Evolutionary conservation across 2,113 vertebrate species (phyloP).

Genomic region (Laticauda laticaudata): DNA sequence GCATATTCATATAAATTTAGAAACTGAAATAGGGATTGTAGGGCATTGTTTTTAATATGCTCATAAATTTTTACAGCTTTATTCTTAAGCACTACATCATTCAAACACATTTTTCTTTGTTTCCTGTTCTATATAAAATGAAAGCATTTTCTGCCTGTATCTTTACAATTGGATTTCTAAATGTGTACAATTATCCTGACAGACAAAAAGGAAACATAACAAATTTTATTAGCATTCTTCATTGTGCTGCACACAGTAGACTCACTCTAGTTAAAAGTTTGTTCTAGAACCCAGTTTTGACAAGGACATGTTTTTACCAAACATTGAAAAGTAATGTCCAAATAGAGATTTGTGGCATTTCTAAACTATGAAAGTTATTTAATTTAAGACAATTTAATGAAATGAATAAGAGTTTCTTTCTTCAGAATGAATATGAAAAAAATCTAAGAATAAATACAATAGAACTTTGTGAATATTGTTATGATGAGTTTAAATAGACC

Average conservation of each 20-base stretch:
- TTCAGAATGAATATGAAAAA: background rate
- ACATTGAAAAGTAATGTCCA: background rate
- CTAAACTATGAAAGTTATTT: background rate
- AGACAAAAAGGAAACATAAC: background rate
- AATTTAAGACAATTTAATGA: background rate
- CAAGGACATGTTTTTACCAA: background rate
- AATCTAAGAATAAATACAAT: background rate
- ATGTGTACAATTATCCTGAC: background rate
- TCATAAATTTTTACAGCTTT: background rate
- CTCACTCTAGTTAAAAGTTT: constrained; percentile 1
- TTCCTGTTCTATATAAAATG: background rate
- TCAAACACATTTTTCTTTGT: background rate
- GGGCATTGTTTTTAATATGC: background rate
- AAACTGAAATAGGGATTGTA: background rate
- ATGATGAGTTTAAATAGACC: constrained; percentile 38
- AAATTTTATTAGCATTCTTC: background rate
- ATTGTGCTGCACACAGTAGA: background rate
- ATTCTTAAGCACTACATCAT: background rate
- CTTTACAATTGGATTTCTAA: background rate
- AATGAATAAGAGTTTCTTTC: background rate
- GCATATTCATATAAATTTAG: background rate
- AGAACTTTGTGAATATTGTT: constrained; percentile 27
- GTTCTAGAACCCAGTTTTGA: background rate
- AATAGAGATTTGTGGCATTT: background rate
- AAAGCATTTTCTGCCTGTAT: background rate